Evolutionary conservation across 35 echinoderm and acorn worm species (phyloP).

Genomic region (Acanthaster planci): DNA sequence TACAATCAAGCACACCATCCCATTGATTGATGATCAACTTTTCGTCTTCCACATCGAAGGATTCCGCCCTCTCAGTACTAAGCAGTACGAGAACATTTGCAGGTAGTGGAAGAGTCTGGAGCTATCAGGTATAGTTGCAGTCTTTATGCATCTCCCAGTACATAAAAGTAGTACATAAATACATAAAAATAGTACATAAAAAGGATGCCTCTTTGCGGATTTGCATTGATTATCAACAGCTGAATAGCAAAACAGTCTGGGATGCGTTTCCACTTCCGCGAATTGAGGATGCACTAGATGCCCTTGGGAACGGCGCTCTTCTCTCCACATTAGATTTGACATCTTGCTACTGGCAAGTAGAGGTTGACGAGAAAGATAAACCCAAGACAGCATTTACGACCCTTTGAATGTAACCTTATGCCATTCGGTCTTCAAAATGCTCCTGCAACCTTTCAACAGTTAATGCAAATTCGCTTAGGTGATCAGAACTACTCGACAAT

Average conservation of each 20-base stretch:
- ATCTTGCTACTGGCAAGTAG: slow-evolving; percentile 41
- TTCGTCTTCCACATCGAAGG: slow-evolving; percentile 28
- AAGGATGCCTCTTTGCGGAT: slow-evolving; percentile 34
- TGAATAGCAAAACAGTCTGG: slow-evolving; percentile 25
- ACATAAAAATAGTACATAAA: slow-evolving; percentile 42
- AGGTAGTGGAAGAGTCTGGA: slow-evolving; percentile 47
- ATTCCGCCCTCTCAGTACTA: slow-evolving; percentile 58
- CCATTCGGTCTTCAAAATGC: slow-evolving; percentile 54
- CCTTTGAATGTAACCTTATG: slow-evolving; percentile 47
- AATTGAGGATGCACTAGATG: slow-evolving; percentile 47
- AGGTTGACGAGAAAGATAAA: slow-evolving; percentile 44
- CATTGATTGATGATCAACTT: slow-evolving; percentile 29
- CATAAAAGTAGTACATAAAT: too few relatives aligned
- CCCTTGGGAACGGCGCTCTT: slow-evolving; percentile 12
- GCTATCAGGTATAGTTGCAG: slow-evolving; percentile 40
- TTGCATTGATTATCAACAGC: slow-evolving; percentile 40
- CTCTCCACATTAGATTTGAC: slow-evolving; percentile 44
- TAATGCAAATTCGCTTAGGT: slow-evolving; percentile 31
- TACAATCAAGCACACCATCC: slow-evolving; percentile 47
- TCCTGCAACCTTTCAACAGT: slow-evolving; percentile 35
- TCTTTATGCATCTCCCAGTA: slow-evolving; percentile 47
- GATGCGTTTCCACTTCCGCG: slow-evolving; percentile 49
- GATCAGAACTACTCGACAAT: slow-evolving; percentile 27
- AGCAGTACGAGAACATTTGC: slow-evolving; percentile 44
- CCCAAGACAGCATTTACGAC: slow-evolving; percentile 50